Base-by-base conservation (phyloP, 2,797 vertebrate genomes). In the Platyrinchus mystaceus region DNA sequence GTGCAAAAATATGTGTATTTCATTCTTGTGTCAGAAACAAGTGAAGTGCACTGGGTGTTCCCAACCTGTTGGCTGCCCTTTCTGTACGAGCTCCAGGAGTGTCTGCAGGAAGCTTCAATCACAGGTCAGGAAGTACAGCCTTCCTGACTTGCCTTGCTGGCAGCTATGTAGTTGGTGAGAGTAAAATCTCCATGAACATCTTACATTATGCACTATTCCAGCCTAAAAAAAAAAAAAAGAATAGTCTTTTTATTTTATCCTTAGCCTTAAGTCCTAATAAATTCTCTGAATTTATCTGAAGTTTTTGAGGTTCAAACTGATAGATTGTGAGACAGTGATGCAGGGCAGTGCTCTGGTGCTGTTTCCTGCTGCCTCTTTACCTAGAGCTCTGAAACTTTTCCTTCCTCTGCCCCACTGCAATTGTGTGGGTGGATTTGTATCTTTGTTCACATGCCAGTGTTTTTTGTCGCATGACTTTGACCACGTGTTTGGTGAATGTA, bases 21-120 rank as follows among this genome's bases (percentile, higher is more conserved):
- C 12, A 16, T 56, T 92, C 66, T 64, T 66, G 30, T 62, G 22
- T 43, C 36, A 81, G 86, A 44, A 88, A 19, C 22, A 75, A 92
- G 34, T 56, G 37, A 77, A 74, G 41, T 70, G 63, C 36, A 24
- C 0, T 56, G 68, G 36, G 32, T 88, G 71, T 94, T 93, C 53
- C 62, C 69, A 84, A 4, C 58, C 58, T 78, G 49, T 73, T 86
- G 74, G 18, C 86, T 81, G 66, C 55, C 27, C 30, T 90, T 90
- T 87, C 55, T 87, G 46, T 89, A 10, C 0, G 0, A 62, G 24
- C 27, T 78, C 50, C 86, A 68, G 43, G 49, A 68, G 22, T 39
- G 49, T 71, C 77, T 82, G 46, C 86, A 89, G 80, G 86, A 96
- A 92, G 63, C 20, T 87, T 78, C 70, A 75, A 3, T 94, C 43